phyloP scores from a whole-genome alignment of 2,113 vertebrate species.

The Spea bombifrons region DNA sequence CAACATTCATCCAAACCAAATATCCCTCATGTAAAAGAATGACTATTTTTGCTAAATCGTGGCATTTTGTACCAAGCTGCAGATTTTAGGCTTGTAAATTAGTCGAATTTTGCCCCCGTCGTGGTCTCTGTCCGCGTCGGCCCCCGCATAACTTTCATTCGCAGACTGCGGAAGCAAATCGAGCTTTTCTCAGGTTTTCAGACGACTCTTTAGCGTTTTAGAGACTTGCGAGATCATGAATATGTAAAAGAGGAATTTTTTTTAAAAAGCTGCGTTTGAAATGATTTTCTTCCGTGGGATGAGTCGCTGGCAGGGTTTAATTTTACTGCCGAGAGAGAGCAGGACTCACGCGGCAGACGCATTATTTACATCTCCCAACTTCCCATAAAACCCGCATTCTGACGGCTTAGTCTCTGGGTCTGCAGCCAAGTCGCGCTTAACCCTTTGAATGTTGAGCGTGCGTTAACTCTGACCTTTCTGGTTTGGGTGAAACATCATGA shows the following conservation, averaged over 20 bases:
- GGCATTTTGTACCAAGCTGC: too few species aligned
- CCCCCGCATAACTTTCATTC: background rate
- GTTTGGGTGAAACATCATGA: too few species aligned
- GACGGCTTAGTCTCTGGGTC: background rate
- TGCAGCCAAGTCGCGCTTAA: background rate
- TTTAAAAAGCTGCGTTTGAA: constrained; percentile 27
- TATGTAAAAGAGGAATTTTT: constrained; percentile 24
- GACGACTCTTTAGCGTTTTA: constrained; percentile 25
- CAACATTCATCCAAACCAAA: too few species aligned
- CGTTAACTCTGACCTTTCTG: too few species aligned
- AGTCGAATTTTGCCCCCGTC: too few species aligned
- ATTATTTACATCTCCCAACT: constrained; percentile 15
- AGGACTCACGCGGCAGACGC: constrained; percentile 20
- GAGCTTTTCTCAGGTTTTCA: constrained; percentile 14
- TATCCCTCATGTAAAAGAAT: too few species aligned
- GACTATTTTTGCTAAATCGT: too few species aligned
- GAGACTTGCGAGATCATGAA: constrained; percentile 21
- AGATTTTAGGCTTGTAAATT: too few species aligned
- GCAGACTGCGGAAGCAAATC: constrained; percentile 2
- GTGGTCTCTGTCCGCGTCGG: background rate
- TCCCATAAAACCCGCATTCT: constrained; percentile 9
- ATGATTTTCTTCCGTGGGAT: constrained; percentile 26
- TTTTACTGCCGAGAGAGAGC: constrained; percentile 24
- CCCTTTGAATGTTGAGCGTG: background rate
- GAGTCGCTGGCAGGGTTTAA: constrained; percentile 35